Base-by-base conservation (phyloP, 2,797 vertebrate genomes). In the Clamator glandarius region DNA sequence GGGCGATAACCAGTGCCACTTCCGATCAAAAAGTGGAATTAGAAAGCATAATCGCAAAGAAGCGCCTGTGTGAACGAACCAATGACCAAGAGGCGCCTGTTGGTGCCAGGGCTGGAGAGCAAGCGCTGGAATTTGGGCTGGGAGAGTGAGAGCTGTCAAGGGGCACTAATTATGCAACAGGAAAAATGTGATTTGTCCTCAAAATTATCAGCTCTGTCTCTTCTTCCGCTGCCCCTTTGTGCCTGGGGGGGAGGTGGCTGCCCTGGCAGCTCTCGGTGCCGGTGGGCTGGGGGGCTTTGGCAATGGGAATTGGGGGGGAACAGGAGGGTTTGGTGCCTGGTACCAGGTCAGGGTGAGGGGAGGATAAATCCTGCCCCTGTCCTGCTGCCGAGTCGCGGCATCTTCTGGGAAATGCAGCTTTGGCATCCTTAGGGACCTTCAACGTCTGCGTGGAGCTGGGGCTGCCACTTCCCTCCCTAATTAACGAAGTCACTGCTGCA, bases 31-130 rank as follows among this genome's bases (percentile, higher is more conserved):
- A 80, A 69, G 41, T 7, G 0, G 5, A 25, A 75, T 61, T 57
- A 29, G n/a, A n/a, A 18, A 9, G 15, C 11, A 23, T 18, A 13
- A 10, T 5, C 6, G 28, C 50, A 52, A 52, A 52, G 26, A 28
- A 25, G 9, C 50, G 4, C 26, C 93, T 93, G 84, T 93, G 44
- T 44, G 44, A 18, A 44, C 17, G 16, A 25, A 50, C 48, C 23
- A 19, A 31, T 57, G 44, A 79, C 87, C 84, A 94, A 89, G 90
- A 78, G 5, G 33, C 1, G 8, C 88, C 93, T 93, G 84, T 93
- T 77, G 0, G 1, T 4, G 33, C 54, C 2, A 2, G 42, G 35
- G 35, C 46, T 44, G 66, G 44, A 50, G 8, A 39, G 11, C 8
- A 29, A 25, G 58, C 44, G 29, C 80, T 24, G 18, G 17, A 5